phyloP scores from a whole-genome alignment of 2,113 vertebrate species.

The Erythrocebus patas region DNA sequence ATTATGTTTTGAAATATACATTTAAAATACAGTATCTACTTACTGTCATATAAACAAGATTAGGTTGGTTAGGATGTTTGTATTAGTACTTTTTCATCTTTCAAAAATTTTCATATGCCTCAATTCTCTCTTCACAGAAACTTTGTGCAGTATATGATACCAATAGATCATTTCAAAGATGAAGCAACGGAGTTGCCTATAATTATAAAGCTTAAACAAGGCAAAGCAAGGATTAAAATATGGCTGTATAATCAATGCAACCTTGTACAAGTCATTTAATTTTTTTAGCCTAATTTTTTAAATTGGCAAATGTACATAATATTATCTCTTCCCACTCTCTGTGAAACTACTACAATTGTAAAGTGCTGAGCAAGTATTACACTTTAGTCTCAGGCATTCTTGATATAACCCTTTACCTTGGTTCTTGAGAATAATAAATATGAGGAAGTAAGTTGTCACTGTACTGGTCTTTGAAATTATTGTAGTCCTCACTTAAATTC shows the following conservation, averaged over 20 bases:
- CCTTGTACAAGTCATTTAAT: not conserved
- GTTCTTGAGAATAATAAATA: not conserved
- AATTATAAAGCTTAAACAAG: not conserved
- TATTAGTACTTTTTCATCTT: not conserved
- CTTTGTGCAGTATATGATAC: not conserved
- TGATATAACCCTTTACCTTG: not conserved
- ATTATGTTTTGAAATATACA: not conserved
- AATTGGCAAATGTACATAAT: not conserved
- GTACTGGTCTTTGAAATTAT: not conserved
- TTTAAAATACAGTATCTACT: not conserved
- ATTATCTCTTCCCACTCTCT: not conserved
- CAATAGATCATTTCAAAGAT: not conserved
- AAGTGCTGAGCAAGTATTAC: not conserved
- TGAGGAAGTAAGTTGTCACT: not conserved
- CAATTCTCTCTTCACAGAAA: not conserved
- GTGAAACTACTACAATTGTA: not conserved
- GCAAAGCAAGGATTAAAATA: not conserved
- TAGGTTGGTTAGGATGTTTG: not conserved
- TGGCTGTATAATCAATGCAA: not conserved
- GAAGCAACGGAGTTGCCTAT: not conserved
- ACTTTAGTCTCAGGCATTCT: not conserved
- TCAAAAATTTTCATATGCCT: not conserved
- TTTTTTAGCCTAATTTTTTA: not conserved
- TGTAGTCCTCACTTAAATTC: not conserved
- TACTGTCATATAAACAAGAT: not conserved